phyloP scores from a whole-genome alignment of 2,888 invertebrate species.

The Aricia artaxerxes region DNA sequence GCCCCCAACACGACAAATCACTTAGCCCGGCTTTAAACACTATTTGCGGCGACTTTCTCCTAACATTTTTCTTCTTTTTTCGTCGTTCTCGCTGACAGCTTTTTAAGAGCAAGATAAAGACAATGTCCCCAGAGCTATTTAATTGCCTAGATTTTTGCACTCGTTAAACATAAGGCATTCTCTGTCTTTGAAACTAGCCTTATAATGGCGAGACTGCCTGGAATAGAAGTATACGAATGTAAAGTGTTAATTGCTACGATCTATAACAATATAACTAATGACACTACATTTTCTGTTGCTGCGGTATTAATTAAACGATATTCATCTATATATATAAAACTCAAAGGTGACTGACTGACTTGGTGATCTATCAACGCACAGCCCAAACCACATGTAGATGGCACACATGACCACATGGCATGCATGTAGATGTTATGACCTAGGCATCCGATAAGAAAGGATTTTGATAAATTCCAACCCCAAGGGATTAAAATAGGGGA shows the following conservation, averaged over 20 bases:
- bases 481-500: no score
- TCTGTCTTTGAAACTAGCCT: conserved; percentile 14
- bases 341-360: no score
- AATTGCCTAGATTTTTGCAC: conserved; percentile 20
- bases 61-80: conserved; percentile 39
- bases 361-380: no score
- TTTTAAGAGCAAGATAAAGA: conserved; percentile 37
- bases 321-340: no score
- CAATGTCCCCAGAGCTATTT: conserved; percentile 27
- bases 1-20: conserved; percentile 75
- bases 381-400: no score
- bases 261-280: no score
- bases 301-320: no score
- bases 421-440: no score
- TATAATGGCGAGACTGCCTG: background rate
- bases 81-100: conserved; percentile 36
- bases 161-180: conserved; percentile 4
- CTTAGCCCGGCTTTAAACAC: conserved; percentile 61
- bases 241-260: background rate
- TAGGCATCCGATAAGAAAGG: no score
- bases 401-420: no score
- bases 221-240: background rate
- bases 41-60: conserved; percentile 52
- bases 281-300: no score
- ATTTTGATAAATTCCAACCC: no score